Percentiles rank a stretch among this genome's conserved stretches.
Conservation (phyloP, 1,140 invertebrate genomes). For the Drosophila lacteicornis region DNA sequence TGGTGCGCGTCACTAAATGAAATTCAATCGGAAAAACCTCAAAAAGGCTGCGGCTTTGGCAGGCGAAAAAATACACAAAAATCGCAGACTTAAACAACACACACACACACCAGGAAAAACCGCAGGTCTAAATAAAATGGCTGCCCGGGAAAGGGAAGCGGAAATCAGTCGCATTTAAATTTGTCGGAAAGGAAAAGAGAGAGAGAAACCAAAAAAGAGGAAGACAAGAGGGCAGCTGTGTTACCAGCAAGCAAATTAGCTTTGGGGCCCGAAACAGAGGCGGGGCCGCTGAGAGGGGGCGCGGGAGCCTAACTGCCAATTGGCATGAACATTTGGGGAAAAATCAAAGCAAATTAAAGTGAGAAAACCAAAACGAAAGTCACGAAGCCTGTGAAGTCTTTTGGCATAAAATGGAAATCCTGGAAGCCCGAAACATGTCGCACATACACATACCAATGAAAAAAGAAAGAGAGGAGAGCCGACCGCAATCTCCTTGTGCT, state of each 20-base stretch:
- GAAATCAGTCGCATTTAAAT: conserved; percentile 70
- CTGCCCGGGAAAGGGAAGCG: conserved; percentile 56
- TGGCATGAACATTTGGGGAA: conserved; percentile 52
- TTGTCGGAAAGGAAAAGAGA: conserved; percentile 34
- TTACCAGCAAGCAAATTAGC: conserved; percentile 58
- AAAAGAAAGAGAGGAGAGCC: not conserved
- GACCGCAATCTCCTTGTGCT: conserved; percentile 43
- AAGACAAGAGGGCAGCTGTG: conserved; percentile 14
- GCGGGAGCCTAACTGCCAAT: conserved; percentile 52
- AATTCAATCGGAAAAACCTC: conserved; percentile 30
- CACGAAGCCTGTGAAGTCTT: conserved; percentile 31
- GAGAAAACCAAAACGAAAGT: conserved; percentile 33
- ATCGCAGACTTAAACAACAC: conserved; percentile 23
- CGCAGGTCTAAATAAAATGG: conserved; percentile 54
- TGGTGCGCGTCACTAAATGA: conserved; percentile 18
- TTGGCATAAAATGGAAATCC: conserved; percentile 35
- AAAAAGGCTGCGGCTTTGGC: conserved; percentile 10
- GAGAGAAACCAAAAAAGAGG: not conserved
- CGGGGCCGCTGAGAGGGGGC: conserved; percentile 6
- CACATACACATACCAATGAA: conserved; percentile 10
- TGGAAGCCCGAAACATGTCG: conserved; percentile 20
- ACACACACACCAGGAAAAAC: conserved; percentile 18
- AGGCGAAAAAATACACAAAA: conserved; percentile 19
- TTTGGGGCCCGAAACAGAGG: conserved; percentile 37
- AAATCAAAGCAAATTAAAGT: conserved; percentile 61